Percentiles rank a stretch among this genome's conserved stretches.
Conservation (phyloP, 2,888 invertebrate species). For the Leptarthrus brevirostris region DNA sequence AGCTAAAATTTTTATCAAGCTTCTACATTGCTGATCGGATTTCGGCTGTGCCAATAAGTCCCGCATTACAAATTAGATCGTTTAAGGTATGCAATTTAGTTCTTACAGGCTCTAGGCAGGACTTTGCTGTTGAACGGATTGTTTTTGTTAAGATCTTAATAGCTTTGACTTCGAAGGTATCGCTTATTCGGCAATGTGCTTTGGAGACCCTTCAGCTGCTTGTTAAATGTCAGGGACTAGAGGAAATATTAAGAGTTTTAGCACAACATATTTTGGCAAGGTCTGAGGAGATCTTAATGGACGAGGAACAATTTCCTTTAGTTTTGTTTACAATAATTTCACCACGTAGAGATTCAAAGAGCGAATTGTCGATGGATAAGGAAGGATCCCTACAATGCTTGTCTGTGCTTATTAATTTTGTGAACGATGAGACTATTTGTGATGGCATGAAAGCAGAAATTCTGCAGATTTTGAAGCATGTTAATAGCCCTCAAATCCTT, state of each 20-base stretch:
- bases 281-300: constrained; percentile 73
- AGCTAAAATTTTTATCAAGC: constrained; percentile 71
- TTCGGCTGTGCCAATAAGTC: constrained; percentile 61
- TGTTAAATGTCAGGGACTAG: constrained; percentile 55
- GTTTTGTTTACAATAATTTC: constrained; percentile 73
- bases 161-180: constrained; percentile 71
- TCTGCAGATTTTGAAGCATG: constrained; percentile 67
- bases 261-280: constrained; percentile 60
- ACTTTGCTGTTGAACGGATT: constrained; percentile 54
- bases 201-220: constrained; percentile 69
- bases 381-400: constrained; percentile 61
- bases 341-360: constrained; percentile 65
- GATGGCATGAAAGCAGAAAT: constrained; percentile 68
- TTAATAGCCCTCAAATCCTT: constrained; percentile 68
- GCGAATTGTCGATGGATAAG: background rate
- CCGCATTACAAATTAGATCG: constrained; percentile 70
- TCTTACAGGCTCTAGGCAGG: constrained; percentile 54
- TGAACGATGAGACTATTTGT: constrained; percentile 66
- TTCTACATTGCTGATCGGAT: constrained; percentile 66
- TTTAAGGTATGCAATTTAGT: constrained; percentile 63
- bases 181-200: constrained; percentile 70
- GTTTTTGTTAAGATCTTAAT: constrained; percentile 64
- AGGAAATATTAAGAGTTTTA: constrained; percentile 52
- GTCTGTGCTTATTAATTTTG: constrained; percentile 58
- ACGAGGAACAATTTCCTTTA: constrained; percentile 75